Conservation (phyloP, 2,888 invertebrate species). For the Heliconius erato region DNA sequence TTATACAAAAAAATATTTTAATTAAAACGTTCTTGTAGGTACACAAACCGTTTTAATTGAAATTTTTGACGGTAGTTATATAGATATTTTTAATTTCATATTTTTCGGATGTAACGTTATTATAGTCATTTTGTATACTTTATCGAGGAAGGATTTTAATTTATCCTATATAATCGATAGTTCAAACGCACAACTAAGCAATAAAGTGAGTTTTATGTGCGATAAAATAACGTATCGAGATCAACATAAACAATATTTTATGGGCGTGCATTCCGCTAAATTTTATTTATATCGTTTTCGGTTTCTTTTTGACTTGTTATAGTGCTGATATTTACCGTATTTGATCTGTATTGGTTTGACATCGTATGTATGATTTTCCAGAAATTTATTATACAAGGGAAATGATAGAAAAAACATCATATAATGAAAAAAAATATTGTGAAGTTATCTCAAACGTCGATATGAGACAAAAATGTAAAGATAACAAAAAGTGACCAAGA, state of each 20-base stretch:
- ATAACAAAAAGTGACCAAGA: conserved; percentile 81
- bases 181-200: conserved; percentile 70
- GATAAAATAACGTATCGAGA: conserved; percentile 78
- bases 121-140: conserved; percentile 29
- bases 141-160: conserved; percentile 37
- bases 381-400: background rate
- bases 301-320: conserved; percentile 41
- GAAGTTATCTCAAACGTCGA: conserved; percentile 52
- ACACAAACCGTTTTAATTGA: conserved; percentile 2
- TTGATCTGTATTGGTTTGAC: conserved; percentile 6
- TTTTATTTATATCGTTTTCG: conserved; percentile 74
- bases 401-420: background rate
- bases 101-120: conserved; percentile 25
- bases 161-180: conserved; percentile 64
- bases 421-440: background rate
- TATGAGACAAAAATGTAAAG: conserved; percentile 71
- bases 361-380: background rate
- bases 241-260: conserved; percentile 84
- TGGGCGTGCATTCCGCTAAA: conserved; percentile 78
- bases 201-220: conserved; percentile 79
- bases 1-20: background rate
- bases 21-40: background rate
- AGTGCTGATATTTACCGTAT: conserved; percentile 25
- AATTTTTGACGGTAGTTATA: conserved; percentile 16
- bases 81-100: conserved; percentile 4